Conservation (phyloP, 2,888 invertebrate genomes). For the Hartigia nigra region DNA sequence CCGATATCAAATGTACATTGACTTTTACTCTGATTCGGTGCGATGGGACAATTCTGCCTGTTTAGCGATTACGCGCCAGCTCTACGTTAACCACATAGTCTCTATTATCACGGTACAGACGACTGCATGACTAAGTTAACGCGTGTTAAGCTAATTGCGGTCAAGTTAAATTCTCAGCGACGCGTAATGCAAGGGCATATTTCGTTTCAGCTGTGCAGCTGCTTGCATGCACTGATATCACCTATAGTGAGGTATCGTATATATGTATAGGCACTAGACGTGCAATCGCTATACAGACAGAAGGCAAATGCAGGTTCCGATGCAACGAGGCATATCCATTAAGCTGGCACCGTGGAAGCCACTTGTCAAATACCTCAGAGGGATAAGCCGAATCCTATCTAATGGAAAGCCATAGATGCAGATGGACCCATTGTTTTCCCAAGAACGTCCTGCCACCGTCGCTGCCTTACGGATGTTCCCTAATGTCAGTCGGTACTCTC, state of each 20-base stretch:
- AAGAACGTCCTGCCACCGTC: slow-evolving; percentile 10
- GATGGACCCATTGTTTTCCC: slow-evolving; percentile 53
- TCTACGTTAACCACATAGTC: not conserved
- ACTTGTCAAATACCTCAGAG: slow-evolving; percentile 50
- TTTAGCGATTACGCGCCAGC: not conserved
- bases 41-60: not conserved
- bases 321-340: slow-evolving; percentile 24
- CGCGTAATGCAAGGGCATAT: slow-evolving; percentile 16
- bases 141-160: slow-evolving; percentile 49
- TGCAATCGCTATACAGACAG: not conserved
- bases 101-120: slow-evolving; percentile 30
- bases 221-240: not conserved
- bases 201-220: not conserved
- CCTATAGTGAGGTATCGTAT: not conserved
- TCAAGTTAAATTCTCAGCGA: slow-evolving; percentile 51
- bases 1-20: not conserved
- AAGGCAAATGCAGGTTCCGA: not conserved
- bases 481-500: not conserved
- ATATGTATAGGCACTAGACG: not conserved
- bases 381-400: slow-evolving; percentile 38
- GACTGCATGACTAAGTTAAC: slow-evolving; percentile 44
- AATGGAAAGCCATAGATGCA: slow-evolving; percentile 51
- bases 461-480: not conserved
- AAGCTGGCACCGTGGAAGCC: slow-evolving; percentile 35
- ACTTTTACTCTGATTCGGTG: not conserved